Conservation (phyloP, 1,140 invertebrate genomes). For the Polypedilum vanderplanki region DNA sequence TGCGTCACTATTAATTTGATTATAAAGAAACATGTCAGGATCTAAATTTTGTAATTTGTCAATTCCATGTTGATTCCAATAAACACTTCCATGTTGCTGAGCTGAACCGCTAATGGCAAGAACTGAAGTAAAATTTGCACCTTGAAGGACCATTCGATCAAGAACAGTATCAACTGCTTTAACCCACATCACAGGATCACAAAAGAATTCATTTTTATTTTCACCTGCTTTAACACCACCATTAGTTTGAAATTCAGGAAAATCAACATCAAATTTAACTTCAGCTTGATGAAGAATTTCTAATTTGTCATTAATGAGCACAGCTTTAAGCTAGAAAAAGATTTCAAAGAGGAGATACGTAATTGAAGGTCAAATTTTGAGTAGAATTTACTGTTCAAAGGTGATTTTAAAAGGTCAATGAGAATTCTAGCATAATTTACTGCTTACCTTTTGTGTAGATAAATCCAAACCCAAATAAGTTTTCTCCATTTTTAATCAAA, state of each 20-base stretch:
- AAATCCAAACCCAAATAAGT: conserved; percentile 69
- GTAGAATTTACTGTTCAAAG: conserved; percentile 32
- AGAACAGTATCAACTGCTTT: conserved; percentile 89
- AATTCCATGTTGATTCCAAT: conserved; percentile 75
- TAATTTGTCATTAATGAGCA: conserved; percentile 70
- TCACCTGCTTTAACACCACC: conserved; percentile 39
- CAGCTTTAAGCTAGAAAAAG: conserved; percentile 72
- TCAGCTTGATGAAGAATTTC: conserved; percentile 66
- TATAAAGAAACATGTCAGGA: conserved; percentile 69
- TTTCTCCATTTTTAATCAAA: conserved; percentile 34
- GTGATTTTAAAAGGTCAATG: conserved; percentile 31
- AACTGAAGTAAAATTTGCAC: conserved; percentile 75
- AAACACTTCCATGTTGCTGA: conserved; percentile 96
- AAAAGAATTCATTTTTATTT: conserved; percentile 57
- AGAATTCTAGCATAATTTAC: conserved; percentile 29
- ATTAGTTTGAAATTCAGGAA: conserved; percentile 67
- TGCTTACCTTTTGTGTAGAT: conserved; percentile 71
- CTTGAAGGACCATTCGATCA: conserved; percentile 70
- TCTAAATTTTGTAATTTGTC: conserved; percentile 58
- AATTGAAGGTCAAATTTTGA: conserved; percentile 31
- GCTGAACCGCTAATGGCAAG: conserved; percentile 80
- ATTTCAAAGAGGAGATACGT: not conserved
- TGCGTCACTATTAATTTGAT: conserved; percentile 62
- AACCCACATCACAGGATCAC: conserved; percentile 88
- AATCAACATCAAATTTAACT: conserved; percentile 83